Conservation (phyloP, 1,140 invertebrate species). For the Ooceraea biroi region DNA sequence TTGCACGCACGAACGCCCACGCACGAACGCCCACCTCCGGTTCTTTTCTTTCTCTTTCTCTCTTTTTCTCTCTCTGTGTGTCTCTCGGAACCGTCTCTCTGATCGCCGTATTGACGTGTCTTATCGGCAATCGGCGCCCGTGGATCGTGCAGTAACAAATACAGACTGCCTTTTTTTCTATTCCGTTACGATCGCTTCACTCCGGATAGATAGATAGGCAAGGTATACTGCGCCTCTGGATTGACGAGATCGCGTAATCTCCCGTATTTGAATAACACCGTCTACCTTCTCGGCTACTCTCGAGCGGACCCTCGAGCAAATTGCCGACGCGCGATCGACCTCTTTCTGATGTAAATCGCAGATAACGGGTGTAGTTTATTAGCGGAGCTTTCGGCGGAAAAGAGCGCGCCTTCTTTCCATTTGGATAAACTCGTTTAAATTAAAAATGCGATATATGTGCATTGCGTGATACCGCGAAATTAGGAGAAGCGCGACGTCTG, state of each 20-base stretch:
- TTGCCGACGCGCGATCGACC: neutral
- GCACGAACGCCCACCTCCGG: constrained; percentile 47
- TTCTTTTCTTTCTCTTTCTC: constrained; percentile 31
- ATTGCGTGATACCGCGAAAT: too few species aligned
- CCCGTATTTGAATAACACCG: constrained; percentile 52
- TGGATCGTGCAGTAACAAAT: constrained; percentile 58
- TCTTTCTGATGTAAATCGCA: neutral
- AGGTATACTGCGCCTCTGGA: constrained; percentile 31
- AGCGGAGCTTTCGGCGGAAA: neutral
- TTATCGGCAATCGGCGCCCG: constrained; percentile 54
- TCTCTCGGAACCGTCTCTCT: constrained; percentile 36
- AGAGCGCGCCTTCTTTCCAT: neutral
- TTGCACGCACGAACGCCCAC: constrained; percentile 49
- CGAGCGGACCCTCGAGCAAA: neutral
- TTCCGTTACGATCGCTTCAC: constrained; percentile 51
- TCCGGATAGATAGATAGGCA: constrained; percentile 15
- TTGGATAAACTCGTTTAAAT: too few species aligned
- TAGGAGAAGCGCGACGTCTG: too few species aligned
- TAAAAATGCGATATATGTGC: too few species aligned
- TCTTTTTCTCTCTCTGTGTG: too few species aligned
- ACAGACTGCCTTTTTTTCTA: constrained; percentile 51
- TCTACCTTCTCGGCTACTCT: constrained; percentile 25
- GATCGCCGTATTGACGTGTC: constrained; percentile 60
- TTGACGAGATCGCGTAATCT: constrained; percentile 48
- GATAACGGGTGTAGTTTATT: neutral